Evolutionary conservation across 2,888 invertebrate genomes (phyloP).

Genomic region (Cantharis nigra): DNA sequence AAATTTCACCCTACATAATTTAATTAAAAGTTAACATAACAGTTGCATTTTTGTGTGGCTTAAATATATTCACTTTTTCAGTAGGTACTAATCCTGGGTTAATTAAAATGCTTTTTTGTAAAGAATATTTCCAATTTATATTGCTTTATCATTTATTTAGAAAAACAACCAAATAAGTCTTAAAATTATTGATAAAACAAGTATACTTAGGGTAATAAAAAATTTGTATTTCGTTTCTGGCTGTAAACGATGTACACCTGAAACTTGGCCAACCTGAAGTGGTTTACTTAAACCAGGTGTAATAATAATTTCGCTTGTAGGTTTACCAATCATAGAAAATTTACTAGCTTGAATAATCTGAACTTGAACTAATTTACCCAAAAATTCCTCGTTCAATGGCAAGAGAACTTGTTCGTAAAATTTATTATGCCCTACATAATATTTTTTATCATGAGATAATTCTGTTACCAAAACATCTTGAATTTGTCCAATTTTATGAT

Average conservation of each 20-base stretch:
- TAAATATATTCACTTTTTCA: no score
- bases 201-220: constrained; percentile 41
- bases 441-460: constrained; percentile 84
- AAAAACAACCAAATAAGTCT: constrained; percentile 51
- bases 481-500: constrained; percentile 66
- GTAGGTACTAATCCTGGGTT: no score
- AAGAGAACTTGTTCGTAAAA: constrained; percentile 91
- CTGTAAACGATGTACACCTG: constrained; percentile 53
- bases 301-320: constrained; percentile 60
- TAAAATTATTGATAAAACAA: constrained; percentile 56
- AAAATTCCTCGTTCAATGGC: constrained; percentile 73
- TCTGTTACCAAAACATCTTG: constrained; percentile 91
- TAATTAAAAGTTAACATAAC: no score
- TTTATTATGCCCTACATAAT: constrained; percentile 94
- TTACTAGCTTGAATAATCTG: constrained; percentile 71
- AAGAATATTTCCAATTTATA: background rate
- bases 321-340: constrained; percentile 77
- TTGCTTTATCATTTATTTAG: background rate
- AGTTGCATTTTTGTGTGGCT: no score
- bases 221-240: constrained; percentile 23
- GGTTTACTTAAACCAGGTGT: constrained; percentile 60
- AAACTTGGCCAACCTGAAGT: constrained; percentile 62
- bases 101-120: background rate
- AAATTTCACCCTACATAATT: no score
- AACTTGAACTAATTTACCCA: constrained; percentile 85